These are phyloP conservation scores for Ctenosaura bakeri DNA, from an alignment of 2,797 vertebrate genomes.

Conservation along the genomic window DNA sequence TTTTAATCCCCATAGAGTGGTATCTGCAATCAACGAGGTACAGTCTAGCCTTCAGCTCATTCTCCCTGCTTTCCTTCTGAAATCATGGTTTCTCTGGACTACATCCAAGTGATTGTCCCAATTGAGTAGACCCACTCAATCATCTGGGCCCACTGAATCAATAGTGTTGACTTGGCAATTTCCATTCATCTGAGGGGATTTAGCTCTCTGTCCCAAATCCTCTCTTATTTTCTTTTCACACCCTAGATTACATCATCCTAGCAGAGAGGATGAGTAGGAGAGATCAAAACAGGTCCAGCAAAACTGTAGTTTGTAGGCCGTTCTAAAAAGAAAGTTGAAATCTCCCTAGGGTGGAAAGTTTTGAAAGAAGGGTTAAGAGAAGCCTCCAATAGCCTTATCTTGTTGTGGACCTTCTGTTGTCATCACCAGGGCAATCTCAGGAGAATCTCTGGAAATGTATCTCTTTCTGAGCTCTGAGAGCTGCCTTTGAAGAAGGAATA, in stretches of 20 bases:
- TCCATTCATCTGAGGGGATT: no score
- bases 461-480: neutral
- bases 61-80: neutral
- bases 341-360: neutral
- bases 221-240: neutral
- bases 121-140: no score
- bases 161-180: no score
- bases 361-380: neutral
- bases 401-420: neutral
- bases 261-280: no score
- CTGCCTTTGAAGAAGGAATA: neutral
- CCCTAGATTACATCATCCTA: neutral
- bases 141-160: no score
- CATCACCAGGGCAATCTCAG: neutral
- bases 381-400: neutral
- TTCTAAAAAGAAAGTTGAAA: neutral
- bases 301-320: neutral
- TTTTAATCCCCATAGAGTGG: neutral
- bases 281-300: neutral
- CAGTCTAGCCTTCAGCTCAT: neutral
- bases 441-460: neutral
- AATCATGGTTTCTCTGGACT: neutral
- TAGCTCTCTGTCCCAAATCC: neutral
- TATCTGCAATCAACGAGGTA: neutral
- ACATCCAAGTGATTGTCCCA: no score